Base-by-base conservation (phyloP, 2,113 vertebrate genomes). In the Dissostichus mawsoni region DNA sequence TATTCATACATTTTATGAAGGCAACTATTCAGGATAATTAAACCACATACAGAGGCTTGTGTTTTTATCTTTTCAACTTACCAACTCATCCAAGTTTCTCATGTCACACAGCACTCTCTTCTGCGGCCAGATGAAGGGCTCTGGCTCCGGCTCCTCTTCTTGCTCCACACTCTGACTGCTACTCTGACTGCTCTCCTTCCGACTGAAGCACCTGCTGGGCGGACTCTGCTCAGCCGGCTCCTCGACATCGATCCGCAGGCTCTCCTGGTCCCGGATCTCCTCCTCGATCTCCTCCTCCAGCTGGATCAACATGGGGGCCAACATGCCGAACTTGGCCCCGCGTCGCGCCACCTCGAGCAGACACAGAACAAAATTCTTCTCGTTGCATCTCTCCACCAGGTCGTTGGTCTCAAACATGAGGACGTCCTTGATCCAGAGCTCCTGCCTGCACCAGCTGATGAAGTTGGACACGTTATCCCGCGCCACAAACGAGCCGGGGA, bases 341-440 rank as follows among this genome's bases (percentile, higher is more conserved):
- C 97, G 94, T 13, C 98, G 93, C 2, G 98, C 98, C 89, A 99
- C 98, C 93, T 99, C 98, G 33, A 99, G 87, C 65, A 99, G 92
- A 64, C 98, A 99, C 10, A 99, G 94, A 9, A 99, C 95, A 8
- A 99, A 96, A 57, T 98, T 99, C 91, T 99, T 99, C 94, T 99
- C 98, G 1, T 98, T 98, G 93, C 96, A 97, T 44, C 92, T 95
- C 83, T 97, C 96, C 88, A 99, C 98, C 94, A 99, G 47, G 95
- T 99, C 98, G 11, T 99, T 98, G 6, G 98, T 99, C 92, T 99
- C 98, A 0, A 99, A 99, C 98, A 99, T 99, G 75, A 99, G 94
- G 48, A 98, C 98, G 10, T 99, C 98, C 47, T 97, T 97, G 89
- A 99, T 96, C 58, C 97, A 96, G 5, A 99, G 95, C 93, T 99